Evolutionary conservation across 2,888 invertebrate genomes (phyloP).

Genomic region (Ypsolopha scabrella): DNA sequence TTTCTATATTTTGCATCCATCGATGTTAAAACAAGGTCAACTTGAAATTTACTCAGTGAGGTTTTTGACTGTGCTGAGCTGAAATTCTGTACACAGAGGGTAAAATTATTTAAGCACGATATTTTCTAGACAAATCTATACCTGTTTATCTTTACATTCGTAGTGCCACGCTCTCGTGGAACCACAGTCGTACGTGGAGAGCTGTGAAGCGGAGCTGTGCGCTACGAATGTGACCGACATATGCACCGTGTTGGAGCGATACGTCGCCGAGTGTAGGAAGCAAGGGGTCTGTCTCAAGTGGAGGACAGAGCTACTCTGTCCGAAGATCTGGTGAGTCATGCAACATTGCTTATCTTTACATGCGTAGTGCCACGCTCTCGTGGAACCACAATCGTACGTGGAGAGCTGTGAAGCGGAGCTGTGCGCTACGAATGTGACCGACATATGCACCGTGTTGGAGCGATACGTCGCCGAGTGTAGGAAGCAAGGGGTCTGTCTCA

Average conservation of each 20-base stretch:
- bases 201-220: constrained; percentile 79
- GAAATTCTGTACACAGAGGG: too few relatives aligned
- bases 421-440: constrained; percentile 67
- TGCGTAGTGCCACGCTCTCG: constrained; percentile 79
- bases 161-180: constrained; percentile 82
- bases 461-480: constrained; percentile 82
- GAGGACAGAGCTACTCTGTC: constrained; percentile 74
- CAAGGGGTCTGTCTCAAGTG: constrained; percentile 82
- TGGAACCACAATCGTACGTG: constrained; percentile 59
- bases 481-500: constrained; percentile 76
- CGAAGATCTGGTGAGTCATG: constrained; percentile 68
- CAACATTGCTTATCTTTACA: too few relatives aligned
- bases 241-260: constrained; percentile 77
- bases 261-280: constrained; percentile 78
- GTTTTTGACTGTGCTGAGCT: too few relatives aligned
- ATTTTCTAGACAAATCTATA: not conserved
- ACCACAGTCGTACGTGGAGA: constrained; percentile 73
- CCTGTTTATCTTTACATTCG: not conserved
- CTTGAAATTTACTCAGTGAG: too few relatives aligned
- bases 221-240: constrained; percentile 64
- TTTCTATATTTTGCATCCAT: too few relatives aligned
- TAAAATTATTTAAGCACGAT: too few relatives aligned
- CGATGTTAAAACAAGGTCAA: too few relatives aligned
- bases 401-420: constrained; percentile 77
- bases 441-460: constrained; percentile 74